Base-by-base conservation (phyloP, 1,140 invertebrate genomes). In the Littorina saxatilis region DNA sequence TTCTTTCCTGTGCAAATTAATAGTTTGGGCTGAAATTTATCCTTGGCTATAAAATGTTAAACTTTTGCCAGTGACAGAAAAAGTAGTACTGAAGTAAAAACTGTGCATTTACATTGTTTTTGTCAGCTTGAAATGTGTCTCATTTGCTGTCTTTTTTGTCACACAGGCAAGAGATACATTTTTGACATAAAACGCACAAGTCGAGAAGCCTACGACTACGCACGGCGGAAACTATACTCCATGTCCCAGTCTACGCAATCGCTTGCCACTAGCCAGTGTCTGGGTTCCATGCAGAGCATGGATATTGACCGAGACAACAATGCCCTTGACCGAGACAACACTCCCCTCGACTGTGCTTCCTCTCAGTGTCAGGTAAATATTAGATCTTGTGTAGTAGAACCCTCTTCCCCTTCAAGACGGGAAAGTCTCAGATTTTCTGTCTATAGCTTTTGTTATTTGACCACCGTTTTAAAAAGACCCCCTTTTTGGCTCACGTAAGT, bases 141-240 rank as follows among this genome's bases (percentile, higher is more conserved):
- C 17, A 32, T 63, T 52, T 9, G 39, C 39, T 27, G 27, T 79
- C 70, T 68, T 80, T 35, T 61, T 70, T 84, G 43, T n/a, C n/a
- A n/a, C n/a, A n/a, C 84, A 90, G 89, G 96, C 5, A 96, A 97
- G 85, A 96, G 96, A 58, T 98, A 97, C 91, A 96, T 97, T 40
- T 97, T 97, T 92, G 96, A 98, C 91, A 97, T 97, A 83, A 94
- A 95, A 40, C 94, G 96, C 87, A 97, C 96, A 39, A 96, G 96
- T 86, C 94, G 96, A 73, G 96, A 98, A 93, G 96, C 97, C 29
- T 96, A 97, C 91, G 96, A 97, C 92, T 95, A 96, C 91, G 96
- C 96, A 0, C 92, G 96, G 2, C 93, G 96, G 78, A 95, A 95
- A 11, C 92, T 96, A 82, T 94, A 96, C 83, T 58, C 79, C 20